Evolutionary conservation across 2,113 vertebrate genomes (phyloP).

Genomic region (Ailuropoda melanoleuca): DNA sequence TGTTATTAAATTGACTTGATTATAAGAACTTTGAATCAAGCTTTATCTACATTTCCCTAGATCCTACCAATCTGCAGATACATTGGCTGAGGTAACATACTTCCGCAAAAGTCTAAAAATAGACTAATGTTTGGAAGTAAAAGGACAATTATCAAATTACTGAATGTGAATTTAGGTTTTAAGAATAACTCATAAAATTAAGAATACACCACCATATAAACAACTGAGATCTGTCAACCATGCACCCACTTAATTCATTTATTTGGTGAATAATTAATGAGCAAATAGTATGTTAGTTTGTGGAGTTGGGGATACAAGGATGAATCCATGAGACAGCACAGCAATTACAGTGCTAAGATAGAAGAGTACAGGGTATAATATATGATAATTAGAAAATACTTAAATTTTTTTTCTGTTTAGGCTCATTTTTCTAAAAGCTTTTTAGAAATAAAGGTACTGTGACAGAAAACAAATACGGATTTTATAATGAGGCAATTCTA

Average conservation of each 20-base stretch:
- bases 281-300: not conserved
- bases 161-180: not conserved
- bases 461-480: not conserved
- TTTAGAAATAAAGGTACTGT: constrained; percentile 20
- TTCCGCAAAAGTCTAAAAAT: not conserved
- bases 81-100: not conserved
- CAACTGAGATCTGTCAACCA: not conserved
- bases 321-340: not conserved
- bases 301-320: not conserved
- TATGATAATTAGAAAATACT: not conserved
- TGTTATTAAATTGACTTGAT: not conserved
- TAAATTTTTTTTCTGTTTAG: not conserved
- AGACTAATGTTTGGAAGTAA: not conserved
- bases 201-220: not conserved
- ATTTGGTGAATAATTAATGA: not conserved
- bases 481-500: not conserved
- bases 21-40: not conserved
- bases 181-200: not conserved
- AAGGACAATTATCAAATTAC: constrained; percentile 4
- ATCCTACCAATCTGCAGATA: not conserved
- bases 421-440: not conserved
- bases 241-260: not conserved
- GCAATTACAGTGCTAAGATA: not conserved
- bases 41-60: not conserved
- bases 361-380: not conserved